These are phyloP conservation scores for Phocoena sinus DNA, from an alignment of 2,113 vertebrate genomes.

Conservation along the genomic window DNA sequence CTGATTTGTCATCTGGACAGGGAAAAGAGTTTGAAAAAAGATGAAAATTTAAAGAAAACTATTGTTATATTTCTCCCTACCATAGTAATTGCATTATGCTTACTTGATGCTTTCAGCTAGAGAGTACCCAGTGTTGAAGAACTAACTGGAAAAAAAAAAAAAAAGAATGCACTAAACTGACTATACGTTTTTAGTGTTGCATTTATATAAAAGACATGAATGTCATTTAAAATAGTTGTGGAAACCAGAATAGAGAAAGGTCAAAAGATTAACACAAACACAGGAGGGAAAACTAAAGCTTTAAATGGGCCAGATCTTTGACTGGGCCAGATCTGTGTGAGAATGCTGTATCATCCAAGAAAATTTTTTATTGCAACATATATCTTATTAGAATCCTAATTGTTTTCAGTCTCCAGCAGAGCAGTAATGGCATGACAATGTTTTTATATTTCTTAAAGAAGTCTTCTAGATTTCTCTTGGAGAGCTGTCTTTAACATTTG, in stretches of 20 bases:
- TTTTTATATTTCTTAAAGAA: conserved; percentile 46
- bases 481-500: conserved; percentile 58
- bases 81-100: neutral
- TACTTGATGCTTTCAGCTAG: neutral
- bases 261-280: neutral
- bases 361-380: conserved; percentile 26
- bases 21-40: neutral
- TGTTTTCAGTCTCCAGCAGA: conserved; percentile 51
- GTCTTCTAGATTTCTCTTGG: conserved; percentile 43
- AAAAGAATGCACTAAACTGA: neutral
- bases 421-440: conserved; percentile 21
- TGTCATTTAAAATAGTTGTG: conserved; percentile 11
- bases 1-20: neutral
- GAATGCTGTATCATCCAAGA: conserved; percentile 2
- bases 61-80: neutral
- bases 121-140: neutral
- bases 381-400: conserved; percentile 63
- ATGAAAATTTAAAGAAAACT: neutral
- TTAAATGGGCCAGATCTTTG: neutral
- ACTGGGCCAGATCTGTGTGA: neutral
- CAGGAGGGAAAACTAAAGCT: neutral
- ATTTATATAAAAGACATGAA: neutral
- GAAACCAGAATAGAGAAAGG: neutral
- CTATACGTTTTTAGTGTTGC: neutral
- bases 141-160: neutral